Evolutionary conservation across 2,113 vertebrate species (phyloP).

Genomic region (Geococcyx californianus): DNA sequence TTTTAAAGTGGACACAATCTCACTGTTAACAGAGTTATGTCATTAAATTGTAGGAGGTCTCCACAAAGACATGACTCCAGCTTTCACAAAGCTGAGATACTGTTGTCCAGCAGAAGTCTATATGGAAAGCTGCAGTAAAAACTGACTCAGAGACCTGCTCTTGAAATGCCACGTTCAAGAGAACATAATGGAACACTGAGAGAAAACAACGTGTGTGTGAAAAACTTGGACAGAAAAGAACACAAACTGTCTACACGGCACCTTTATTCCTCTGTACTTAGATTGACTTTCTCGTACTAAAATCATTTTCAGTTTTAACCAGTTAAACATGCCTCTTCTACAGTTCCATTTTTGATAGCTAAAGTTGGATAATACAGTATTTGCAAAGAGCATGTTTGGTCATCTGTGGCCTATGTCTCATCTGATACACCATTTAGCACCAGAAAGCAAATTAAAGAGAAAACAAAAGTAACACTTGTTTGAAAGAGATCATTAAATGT

Average conservation of each 20-base stretch:
- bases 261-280: conserved; percentile 83
- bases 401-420: conserved; percentile 79
- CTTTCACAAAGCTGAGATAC: conserved; percentile 49
- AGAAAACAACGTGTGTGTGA: conserved; percentile 55
- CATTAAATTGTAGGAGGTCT: conserved; percentile 62
- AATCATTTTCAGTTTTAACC: conserved; percentile 90
- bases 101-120: conserved; percentile 52
- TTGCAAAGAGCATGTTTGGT: conserved; percentile 87
- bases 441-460: conserved; percentile 81
- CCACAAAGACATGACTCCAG: conserved; percentile 64
- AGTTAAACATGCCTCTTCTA: conserved; percentile 86
- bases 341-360: conserved; percentile 83
- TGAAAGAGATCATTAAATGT: conserved; percentile 97
- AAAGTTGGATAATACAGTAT: conserved; percentile 81
- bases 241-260: conserved; percentile 69
- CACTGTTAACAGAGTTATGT: conserved; percentile 66
- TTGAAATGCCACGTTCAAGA: conserved; percentile 53
- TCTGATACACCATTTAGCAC: conserved; percentile 79
- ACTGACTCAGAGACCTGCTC: conserved; percentile 52
- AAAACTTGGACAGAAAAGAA: conserved; percentile 56
- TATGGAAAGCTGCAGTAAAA: conserved; percentile 28
- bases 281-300: conserved; percentile 85
- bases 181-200: conserved; percentile 50
- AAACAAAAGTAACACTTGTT: conserved; percentile 83
- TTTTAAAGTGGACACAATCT: conserved; percentile 78